Percentiles rank a stretch among this genome's conserved stretches.
Conservation (phyloP, 2,797 vertebrate species). For the Florisuga fusca region DNA sequence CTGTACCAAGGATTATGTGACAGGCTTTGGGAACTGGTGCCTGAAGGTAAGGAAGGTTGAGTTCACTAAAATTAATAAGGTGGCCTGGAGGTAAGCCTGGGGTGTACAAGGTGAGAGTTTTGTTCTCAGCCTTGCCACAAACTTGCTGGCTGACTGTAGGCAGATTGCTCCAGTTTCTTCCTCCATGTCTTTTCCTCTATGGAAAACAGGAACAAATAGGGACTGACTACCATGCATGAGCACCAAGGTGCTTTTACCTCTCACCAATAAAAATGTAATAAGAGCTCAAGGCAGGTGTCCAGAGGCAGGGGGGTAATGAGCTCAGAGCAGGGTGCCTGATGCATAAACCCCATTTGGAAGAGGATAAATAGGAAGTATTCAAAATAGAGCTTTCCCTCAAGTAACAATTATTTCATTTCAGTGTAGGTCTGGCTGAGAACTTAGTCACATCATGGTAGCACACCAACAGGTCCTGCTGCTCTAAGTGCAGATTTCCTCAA, state of each 20-base stretch:
- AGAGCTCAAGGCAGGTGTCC: not conserved
- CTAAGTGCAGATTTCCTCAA: not conserved
- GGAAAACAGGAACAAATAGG: not conserved
- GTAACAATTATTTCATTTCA: not conserved
- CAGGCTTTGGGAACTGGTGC: not conserved
- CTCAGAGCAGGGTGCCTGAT: not conserved
- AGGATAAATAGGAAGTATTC: not conserved
- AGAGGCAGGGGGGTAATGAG: not conserved
- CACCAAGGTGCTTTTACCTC: not conserved
- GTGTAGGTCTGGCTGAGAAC: not conserved
- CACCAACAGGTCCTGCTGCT: not conserved
- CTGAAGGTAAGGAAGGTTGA: not conserved
- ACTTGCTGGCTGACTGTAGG: not conserved
- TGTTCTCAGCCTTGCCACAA: not conserved
- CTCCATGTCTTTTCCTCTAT: not conserved
- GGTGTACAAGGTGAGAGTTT: not conserved
- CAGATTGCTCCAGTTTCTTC: not conserved
- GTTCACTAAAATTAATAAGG: not conserved
- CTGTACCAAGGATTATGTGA: not conserved
- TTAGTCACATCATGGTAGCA: not conserved
- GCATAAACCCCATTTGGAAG: not conserved
- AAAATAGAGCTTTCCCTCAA: not conserved
- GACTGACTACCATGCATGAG: not conserved
- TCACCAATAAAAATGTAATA: not conserved
- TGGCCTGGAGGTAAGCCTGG: not conserved